Conservation (phyloP, 2,888 invertebrate genomes). For the Brenthis hecate region DNA sequence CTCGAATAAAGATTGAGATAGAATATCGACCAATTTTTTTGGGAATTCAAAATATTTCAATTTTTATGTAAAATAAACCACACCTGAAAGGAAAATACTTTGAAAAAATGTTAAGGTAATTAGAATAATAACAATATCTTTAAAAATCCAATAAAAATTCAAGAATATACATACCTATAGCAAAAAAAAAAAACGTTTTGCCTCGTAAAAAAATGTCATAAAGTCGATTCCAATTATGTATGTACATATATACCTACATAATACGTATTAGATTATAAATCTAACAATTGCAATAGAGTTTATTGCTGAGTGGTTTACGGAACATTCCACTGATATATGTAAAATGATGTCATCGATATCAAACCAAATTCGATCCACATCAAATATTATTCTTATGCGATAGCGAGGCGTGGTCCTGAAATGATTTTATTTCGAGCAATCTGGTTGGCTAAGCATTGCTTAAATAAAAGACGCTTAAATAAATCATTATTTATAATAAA, state of each 20-base stretch:
- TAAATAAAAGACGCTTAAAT: too few species aligned
- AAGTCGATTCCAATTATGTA: too few species aligned
- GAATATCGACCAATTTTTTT: not conserved
- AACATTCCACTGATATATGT: slow-evolving; percentile 10
- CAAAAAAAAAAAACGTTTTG: too few species aligned
- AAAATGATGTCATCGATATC: slow-evolving; percentile 23
- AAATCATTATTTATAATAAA: too few species aligned
- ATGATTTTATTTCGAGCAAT: too few species aligned
- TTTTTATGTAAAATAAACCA: not conserved
- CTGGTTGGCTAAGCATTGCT: too few species aligned
- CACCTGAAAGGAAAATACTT: too few species aligned
- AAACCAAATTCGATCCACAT: slow-evolving; percentile 23
- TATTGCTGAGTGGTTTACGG: slow-evolving; percentile 4
- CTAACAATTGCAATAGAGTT: slow-evolving; percentile 19
- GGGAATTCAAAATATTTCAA: not conserved
- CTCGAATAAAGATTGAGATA: slow-evolving; percentile 23
- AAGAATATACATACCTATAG: too few species aligned
- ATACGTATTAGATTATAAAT: not conserved
- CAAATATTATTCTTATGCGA: slow-evolving; percentile 14
- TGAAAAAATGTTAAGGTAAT: too few species aligned
- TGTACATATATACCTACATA: not conserved
- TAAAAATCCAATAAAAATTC: too few species aligned
- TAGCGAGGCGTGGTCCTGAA: not conserved
- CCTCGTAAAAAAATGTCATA: too few species aligned
- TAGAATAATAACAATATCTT: too few species aligned